Base-by-base conservation (phyloP, 2,797 vertebrate genomes). In the Sylvia borin region DNA sequence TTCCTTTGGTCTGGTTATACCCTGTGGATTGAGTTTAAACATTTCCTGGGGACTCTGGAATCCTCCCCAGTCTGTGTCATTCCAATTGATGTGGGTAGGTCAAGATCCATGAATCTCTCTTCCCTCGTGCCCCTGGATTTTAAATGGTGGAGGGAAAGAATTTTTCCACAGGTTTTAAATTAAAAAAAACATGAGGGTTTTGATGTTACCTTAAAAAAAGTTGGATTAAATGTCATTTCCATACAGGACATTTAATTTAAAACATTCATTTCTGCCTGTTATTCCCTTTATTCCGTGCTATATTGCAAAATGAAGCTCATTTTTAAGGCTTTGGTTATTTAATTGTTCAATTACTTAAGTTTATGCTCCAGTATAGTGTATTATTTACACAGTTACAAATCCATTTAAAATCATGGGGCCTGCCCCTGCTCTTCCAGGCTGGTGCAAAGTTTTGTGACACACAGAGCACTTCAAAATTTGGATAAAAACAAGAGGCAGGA, bases 11-110 rank as follows among this genome's bases (percentile, higher is more conserved):
- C 98, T 85, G 99, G 99, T 93, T 99, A 99, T 53, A 98, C 98
- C 90, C 98, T 99, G 97, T 99, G 99, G 99, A 92, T 99, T 75
- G 98, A 99, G 71, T 96, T 99, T 38, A 90, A 97, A 16, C 98
- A 98, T 31, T 85, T 62, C 1, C 93, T 98, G 43, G 98, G 98
- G 47, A 98, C 97, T 0, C 95, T 99, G 76, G 95, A 96, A n/a
- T 99, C 99, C 67, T 97, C 97, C 77, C 98, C 99, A 12, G 57
- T 97, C 13, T 99, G 99, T 93, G 84, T 99, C 13, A 94, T 98
- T 20, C 99, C 99, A 77, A 97, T 97, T 50, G 98, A 99, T 70
- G 97, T 98, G 43, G 98, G 99, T 99, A 98, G 92, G 99, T 96
- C 16, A 16, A 60, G 34, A 42, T 57, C n/a, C 25, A 29, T 32